A percentile compares a stretch with the other conserved stretches of the same genome.
Conservation (phyloP, 2,888 invertebrate species). For the Mesoligia furuncula region DNA sequence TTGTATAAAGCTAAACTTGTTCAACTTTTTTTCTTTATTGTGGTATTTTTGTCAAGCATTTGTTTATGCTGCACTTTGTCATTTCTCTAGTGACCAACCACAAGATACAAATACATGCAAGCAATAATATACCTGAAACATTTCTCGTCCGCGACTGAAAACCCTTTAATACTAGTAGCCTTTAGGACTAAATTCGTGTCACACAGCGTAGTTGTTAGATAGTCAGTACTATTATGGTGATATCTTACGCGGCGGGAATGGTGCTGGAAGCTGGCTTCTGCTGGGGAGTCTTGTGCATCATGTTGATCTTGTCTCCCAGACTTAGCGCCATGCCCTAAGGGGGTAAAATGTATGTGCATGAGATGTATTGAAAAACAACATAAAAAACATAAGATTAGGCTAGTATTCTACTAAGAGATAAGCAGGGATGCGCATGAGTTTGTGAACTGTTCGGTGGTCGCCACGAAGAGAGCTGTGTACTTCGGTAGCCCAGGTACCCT, state of each 20-base stretch:
- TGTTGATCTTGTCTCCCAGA: constrained; percentile 99
- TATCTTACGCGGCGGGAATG: constrained; percentile 79
- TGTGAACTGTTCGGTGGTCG: too few relatives aligned
- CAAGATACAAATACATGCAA: constrained; percentile 27
- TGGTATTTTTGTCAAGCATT: background rate
- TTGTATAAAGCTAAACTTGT: background rate
- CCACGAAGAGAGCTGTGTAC: too few relatives aligned
- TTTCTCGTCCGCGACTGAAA: background rate
- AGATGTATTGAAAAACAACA: background rate
- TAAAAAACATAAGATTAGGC: background rate
- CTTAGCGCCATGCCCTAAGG: constrained; percentile 99
- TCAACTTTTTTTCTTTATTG: background rate
- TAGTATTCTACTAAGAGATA: background rate
- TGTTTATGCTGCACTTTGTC: background rate
- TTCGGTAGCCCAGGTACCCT: too few relatives aligned
- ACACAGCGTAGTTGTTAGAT: constrained; percentile 56
- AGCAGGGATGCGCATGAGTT: background rate
- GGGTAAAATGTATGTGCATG: background rate
- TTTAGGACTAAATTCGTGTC: constrained; percentile 50
- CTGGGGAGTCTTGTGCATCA: constrained; percentile 94
- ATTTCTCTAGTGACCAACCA: background rate
- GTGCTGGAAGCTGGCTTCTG: constrained; percentile 78
- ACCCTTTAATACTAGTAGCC: constrained; percentile 21
- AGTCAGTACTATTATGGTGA: constrained; percentile 42
- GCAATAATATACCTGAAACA: constrained; percentile 24